Evolutionary conservation across 2,797 vertebrate species (phyloP).

Genomic region (Anguilla anguilla): DNA sequence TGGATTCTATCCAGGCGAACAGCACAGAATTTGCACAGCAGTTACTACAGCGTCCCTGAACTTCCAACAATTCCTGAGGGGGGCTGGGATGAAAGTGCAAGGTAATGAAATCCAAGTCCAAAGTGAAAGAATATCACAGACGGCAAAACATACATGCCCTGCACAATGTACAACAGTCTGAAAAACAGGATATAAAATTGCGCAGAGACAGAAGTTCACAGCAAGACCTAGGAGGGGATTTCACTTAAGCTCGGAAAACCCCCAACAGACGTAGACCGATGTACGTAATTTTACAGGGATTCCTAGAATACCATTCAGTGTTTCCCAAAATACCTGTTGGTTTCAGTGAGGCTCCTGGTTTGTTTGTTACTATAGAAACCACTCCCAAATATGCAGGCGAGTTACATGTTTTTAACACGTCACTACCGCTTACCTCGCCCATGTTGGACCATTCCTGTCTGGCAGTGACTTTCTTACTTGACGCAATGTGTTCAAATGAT

Average conservation of each 20-base stretch:
- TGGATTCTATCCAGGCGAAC: conserved; percentile 96
- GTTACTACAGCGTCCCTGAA: conserved; percentile 87
- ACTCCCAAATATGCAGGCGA: background rate
- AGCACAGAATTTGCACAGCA: conserved; percentile 89
- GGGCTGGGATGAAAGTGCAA: conserved; percentile 83
- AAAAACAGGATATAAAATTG: background rate
- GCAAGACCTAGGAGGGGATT: background rate
- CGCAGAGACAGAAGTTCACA: background rate
- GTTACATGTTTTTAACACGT: background rate
- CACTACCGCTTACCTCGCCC: background rate
- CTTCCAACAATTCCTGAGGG: conserved; percentile 93
- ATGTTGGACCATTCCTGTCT: conserved; percentile 17
- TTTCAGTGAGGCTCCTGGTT: background rate
- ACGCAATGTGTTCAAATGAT: conserved; percentile 24
- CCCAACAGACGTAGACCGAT: background rate
- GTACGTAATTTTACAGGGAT: background rate
- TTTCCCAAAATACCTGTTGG: no score
- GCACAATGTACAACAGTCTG: background rate
- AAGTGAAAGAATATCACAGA: background rate
- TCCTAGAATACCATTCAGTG: background rate
- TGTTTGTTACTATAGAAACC: background rate
- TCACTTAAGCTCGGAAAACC: background rate
- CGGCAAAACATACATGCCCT: background rate
- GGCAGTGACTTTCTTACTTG: conserved; percentile 31
- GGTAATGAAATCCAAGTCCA: conserved; percentile 65